These are phyloP conservation scores for Brachylomia viminalis DNA, from an alignment of 2,888 invertebrate species.

Conservation along the genomic window DNA sequence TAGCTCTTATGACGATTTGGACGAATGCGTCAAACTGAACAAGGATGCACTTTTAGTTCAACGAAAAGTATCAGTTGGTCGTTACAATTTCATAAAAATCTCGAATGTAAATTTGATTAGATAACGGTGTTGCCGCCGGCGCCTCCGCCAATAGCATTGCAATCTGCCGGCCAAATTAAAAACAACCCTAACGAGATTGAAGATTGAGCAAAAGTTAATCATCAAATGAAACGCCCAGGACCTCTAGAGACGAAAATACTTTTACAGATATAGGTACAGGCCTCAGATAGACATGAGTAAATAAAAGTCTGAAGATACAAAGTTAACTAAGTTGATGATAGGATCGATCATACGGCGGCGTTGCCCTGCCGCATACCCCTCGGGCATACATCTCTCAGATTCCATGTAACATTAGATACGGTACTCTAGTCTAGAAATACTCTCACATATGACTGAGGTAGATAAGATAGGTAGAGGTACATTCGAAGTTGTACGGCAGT, in stretches of 20 bases:
- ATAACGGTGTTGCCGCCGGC: slow-evolving; percentile 10
- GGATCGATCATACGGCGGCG: slow-evolving; percentile 63
- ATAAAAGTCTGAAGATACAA: slow-evolving; percentile 55
- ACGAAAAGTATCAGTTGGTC: neutral
- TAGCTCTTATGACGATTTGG: neutral
- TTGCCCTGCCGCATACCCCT: slow-evolving; percentile 56
- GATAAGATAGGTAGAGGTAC: neutral
- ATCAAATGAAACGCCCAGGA: slow-evolving; percentile 32
- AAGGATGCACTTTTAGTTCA: neutral
- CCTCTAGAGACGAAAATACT: slow-evolving; percentile 46
- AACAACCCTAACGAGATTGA: slow-evolving; percentile 41
- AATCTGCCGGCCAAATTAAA: slow-evolving; percentile 42
- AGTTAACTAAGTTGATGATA: slow-evolving; percentile 60
- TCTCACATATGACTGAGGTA: slow-evolving; percentile 1
- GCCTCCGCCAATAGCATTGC: slow-evolving; percentile 21
- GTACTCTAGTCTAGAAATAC: slow-evolving; percentile 42
- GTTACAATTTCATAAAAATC: slow-evolving; percentile 17
- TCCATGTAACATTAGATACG: slow-evolving; percentile 54
- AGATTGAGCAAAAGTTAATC: slow-evolving; percentile 41
- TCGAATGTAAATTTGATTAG: slow-evolving; percentile 22
- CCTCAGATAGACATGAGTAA: slow-evolving; percentile 46
- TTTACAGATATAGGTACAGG: slow-evolving; percentile 34
- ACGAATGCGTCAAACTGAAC: neutral
- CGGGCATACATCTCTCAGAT: slow-evolving; percentile 64
- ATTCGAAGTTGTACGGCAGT: slow-evolving; percentile 8